These are phyloP conservation scores for Perca schrenkii DNA, from an alignment of 2,113 vertebrate genomes.

Conservation along the genomic window DNA sequence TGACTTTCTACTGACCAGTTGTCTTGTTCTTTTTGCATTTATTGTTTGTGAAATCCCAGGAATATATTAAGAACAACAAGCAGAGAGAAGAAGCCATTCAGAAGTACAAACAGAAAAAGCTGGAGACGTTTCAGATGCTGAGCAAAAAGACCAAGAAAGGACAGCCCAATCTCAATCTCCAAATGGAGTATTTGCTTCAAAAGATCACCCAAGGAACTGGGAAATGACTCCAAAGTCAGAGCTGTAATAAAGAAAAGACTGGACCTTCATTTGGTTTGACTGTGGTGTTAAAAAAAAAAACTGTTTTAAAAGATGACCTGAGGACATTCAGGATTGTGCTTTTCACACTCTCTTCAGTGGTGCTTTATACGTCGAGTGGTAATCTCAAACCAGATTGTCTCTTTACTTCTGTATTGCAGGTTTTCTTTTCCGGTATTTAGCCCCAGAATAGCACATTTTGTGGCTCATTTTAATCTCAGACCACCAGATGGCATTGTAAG, in stretches of 20 bases:
- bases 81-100: conserved; percentile 89
- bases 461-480: not conserved
- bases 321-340: not conserved
- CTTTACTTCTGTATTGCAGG: not conserved
- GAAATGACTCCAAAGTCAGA: conserved; percentile 58
- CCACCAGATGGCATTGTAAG: conserved; percentile 68
- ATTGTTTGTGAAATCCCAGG: conserved; percentile 77
- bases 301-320: not conserved
- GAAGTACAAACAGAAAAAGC: conserved; percentile 93
- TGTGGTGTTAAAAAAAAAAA: not conserved
- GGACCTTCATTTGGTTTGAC: not conserved
- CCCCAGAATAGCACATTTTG: not conserved
- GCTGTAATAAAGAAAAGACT: not conserved
- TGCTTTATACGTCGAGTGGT: not conserved
- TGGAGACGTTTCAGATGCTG: conserved; percentile 90
- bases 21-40: not conserved
- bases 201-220: conserved; percentile 87
- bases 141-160: conserved; percentile 95
- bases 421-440: not conserved
- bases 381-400: not conserved
- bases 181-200: conserved; percentile 95
- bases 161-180: conserved; percentile 96
- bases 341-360: not conserved
- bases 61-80: conserved; percentile 86
- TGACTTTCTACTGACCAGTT: not conserved